A percentile compares a stretch with the other conserved stretches of the same genome.
These are phyloP conservation scores for Arion vulgaris DNA, from an alignment of 1,140 invertebrate genomes.

Conservation along the genomic window DNA sequence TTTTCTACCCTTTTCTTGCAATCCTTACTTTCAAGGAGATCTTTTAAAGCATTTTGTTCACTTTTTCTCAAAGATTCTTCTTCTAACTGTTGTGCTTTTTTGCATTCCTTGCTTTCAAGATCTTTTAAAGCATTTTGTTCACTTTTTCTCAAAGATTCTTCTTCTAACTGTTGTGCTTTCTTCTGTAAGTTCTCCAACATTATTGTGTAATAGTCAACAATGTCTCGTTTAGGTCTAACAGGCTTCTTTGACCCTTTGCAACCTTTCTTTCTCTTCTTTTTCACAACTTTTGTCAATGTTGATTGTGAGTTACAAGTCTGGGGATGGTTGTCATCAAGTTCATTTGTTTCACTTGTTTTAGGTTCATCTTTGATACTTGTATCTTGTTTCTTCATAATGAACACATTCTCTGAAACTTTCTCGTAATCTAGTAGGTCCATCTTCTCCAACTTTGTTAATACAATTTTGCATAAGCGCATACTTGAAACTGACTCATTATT, in stretches of 20 bases:
- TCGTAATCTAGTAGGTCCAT: not conserved
- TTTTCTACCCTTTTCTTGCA: slow-evolving; percentile 4
- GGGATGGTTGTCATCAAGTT: not conserved
- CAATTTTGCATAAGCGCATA: not conserved
- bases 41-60: not conserved
- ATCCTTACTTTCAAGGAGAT: not conserved
- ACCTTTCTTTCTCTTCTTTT: slow-evolving; percentile 6
- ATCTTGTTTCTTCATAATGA: not conserved
- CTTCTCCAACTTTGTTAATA: not conserved
- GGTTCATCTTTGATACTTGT: not conserved
- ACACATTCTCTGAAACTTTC: not conserved
- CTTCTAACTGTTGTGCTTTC: slow-evolving; percentile 23
- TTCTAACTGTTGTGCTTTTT: slow-evolving; percentile 1
- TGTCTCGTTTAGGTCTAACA: slow-evolving; percentile 16
- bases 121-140: not conserved
- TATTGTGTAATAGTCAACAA: slow-evolving; percentile 13
- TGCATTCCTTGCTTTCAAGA: not conserved
- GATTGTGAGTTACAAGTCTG: not conserved
- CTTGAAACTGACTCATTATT: not conserved
- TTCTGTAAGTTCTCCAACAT: slow-evolving; percentile 18
- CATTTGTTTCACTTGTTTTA: not conserved
- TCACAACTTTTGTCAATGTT: not conserved
- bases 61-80: slow-evolving; percentile 22
- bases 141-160: slow-evolving; percentile 17
- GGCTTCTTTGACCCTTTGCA: not conserved